phyloP scores from a whole-genome alignment of 2,113 vertebrate species.

The Tupaia chinensis region DNA sequence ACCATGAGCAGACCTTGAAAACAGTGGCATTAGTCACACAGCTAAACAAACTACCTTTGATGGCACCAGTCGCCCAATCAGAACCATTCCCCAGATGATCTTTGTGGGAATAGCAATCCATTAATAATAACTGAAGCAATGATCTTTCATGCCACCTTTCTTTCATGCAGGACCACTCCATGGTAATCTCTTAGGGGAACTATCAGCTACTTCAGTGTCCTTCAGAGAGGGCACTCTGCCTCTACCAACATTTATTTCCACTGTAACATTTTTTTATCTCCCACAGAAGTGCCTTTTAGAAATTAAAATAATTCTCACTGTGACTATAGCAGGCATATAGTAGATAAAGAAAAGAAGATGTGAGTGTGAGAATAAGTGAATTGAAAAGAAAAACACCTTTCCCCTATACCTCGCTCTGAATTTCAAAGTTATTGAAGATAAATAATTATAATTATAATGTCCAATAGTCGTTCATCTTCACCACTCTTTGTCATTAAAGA shows the following conservation, averaged over 20 bases:
- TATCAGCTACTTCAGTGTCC: conserved; percentile 81
- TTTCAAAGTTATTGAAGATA: conserved; percentile 58
- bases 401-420: background rate
- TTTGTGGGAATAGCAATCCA: conserved; percentile 80
- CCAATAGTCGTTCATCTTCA: background rate
- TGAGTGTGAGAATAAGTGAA: conserved; percentile 39
- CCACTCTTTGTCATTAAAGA: conserved; percentile 13
- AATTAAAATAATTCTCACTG: conserved; percentile 79
- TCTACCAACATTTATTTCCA: conserved; percentile 76
- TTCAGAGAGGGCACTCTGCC: conserved; percentile 76
- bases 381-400: conserved; percentile 46
- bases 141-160: conserved; percentile 77
- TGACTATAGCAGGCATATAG: conserved; percentile 32
- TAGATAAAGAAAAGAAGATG: conserved; percentile 63
- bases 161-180: conserved; percentile 80
- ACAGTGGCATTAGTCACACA: conserved; percentile 82
- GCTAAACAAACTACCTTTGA: conserved; percentile 84
- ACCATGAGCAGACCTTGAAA: conserved; percentile 82
- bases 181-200: conserved; percentile 77
- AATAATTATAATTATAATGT: conserved; percentile 10
- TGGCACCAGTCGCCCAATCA: conserved; percentile 73
- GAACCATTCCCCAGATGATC: conserved; percentile 66
- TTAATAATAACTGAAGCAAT: conserved; percentile 83
- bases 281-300: conserved; percentile 77
- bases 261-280: conserved; percentile 51